These are phyloP conservation scores for Cichlasoma orientale DNA, from an alignment of 2,797 vertebrate species.

Conservation along the genomic window DNA sequence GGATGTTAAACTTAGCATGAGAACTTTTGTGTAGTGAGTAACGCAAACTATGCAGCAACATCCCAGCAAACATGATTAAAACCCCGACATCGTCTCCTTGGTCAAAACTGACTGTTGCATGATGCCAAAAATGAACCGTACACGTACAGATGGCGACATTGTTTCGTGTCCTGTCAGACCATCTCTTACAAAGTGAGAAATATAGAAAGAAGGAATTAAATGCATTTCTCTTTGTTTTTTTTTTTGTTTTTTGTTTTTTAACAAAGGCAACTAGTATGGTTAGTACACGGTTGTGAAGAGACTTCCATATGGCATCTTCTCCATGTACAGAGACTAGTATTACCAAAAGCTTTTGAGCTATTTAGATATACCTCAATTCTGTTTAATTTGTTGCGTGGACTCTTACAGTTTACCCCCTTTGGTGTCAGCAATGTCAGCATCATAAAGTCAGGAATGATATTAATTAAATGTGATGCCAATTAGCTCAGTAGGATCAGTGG, in stretches of 20 bases:
- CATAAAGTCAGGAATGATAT: background rate
- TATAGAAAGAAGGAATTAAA: background rate
- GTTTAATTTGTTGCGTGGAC: background rate
- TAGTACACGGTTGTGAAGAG: background rate
- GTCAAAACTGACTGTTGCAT: background rate
- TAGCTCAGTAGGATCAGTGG: background rate
- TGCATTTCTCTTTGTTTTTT: background rate
- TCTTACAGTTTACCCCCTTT: background rate
- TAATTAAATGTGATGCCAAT: background rate
- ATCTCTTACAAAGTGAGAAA: background rate
- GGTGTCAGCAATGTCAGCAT: background rate
- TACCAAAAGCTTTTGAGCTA: background rate
- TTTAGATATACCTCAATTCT: background rate
- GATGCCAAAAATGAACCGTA: background rate
- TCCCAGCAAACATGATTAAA: background rate
- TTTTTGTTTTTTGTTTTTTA: background rate
- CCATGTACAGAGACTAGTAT: background rate
- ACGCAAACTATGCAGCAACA: background rate
- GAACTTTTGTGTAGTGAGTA: background rate
- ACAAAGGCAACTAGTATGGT: no score
- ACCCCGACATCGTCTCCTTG: background rate
- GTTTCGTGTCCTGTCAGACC: background rate
- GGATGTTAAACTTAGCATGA: background rate
- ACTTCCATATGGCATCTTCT: background rate
- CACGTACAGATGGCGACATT: background rate